These are phyloP conservation scores for Simalia tracyae DNA, from an alignment of 2,797 vertebrate species.

Conservation along the genomic window DNA sequence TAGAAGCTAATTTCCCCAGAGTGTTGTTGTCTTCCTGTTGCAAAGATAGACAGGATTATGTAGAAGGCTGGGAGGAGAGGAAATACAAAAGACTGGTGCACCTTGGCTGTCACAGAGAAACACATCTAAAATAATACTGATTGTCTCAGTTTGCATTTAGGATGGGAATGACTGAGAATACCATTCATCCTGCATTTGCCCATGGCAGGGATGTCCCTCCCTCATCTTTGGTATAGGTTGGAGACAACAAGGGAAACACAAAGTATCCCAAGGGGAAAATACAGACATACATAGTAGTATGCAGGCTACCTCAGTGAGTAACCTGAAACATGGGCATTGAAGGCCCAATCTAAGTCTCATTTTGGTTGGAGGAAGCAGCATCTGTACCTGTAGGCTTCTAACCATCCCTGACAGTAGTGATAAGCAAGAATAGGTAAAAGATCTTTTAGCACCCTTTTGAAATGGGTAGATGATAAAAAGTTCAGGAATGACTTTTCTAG, in stretches of 20 bases:
- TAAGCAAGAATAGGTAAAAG: background rate
- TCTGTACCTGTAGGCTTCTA: background rate
- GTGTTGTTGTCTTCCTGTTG: slow-evolving; percentile 57
- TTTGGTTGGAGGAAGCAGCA: background rate
- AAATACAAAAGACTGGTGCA: slow-evolving; percentile 14
- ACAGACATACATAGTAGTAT: background rate
- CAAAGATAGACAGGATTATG: slow-evolving; percentile 51
- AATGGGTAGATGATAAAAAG: background rate
- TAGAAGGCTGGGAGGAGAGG: slow-evolving; percentile 32
- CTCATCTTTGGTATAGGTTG: background rate
- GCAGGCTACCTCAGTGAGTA: background rate
- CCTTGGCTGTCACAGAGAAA: slow-evolving; percentile 46
- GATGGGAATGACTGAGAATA: slow-evolving; percentile 20
- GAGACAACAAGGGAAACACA: background rate
- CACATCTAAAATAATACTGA: slow-evolving; percentile 19
- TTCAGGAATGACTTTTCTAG: background rate
- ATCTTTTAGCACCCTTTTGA: background rate
- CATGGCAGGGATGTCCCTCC: background rate
- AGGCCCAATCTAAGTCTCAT: background rate
- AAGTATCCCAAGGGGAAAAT: background rate
- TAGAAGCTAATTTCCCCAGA: slow-evolving; percentile 66
- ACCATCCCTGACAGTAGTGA: background rate
- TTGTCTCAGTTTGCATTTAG: background rate
- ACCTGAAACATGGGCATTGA: background rate
- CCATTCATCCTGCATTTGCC: background rate